Evolutionary conservation across 92 coral and sea anemone species (phyloP).

Genomic region (Desmophyllum pertusum): DNA sequence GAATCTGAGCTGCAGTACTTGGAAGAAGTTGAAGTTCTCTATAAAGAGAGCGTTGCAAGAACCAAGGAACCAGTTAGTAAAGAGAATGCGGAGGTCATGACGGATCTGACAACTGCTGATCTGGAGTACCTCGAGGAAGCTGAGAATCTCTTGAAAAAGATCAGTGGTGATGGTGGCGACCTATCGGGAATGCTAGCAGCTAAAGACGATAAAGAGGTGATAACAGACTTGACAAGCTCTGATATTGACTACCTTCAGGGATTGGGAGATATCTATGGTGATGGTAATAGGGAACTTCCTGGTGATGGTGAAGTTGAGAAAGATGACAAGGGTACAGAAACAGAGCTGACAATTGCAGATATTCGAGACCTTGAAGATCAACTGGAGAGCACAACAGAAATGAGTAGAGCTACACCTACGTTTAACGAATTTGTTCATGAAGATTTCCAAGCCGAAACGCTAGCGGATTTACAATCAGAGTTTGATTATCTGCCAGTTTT

Average conservation of each 20-base stretch:
- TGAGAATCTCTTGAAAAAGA: conserved; percentile 53
- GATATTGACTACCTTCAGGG: conserved; percentile 66
- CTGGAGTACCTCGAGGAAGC: conserved; percentile 74
- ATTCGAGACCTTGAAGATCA: conserved; percentile 67
- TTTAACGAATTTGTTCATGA: conserved; percentile 15
- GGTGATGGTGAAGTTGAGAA: conserved; percentile 12
- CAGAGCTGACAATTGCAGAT: conserved; percentile 60
- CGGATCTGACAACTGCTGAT: conserved; percentile 72
- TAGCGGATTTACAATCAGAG: conserved; percentile 32
- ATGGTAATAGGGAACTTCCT: background rate
- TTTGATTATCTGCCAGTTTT: conserved; percentile 28
- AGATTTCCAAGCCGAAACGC: conserved; percentile 20
- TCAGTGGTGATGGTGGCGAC: conserved; percentile 30
- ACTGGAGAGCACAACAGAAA: conserved; percentile 11
- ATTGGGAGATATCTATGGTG: conserved; percentile 40
- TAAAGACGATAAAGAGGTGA: conserved; percentile 45
- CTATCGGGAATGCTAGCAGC: conserved; percentile 44
- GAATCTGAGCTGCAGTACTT: conserved; percentile 47
- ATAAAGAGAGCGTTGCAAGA: conserved; percentile 6
- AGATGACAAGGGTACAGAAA: conserved; percentile 44
- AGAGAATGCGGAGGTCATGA: conserved; percentile 60
- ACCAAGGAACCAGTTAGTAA: conserved; percentile 10
- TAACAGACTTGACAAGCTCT: conserved; percentile 65
- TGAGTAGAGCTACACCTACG: conserved; percentile 7
- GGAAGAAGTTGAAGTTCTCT: conserved; percentile 51